Conservation (phyloP, 2,113 vertebrate genomes). For the Meriones unguiculatus region DNA sequence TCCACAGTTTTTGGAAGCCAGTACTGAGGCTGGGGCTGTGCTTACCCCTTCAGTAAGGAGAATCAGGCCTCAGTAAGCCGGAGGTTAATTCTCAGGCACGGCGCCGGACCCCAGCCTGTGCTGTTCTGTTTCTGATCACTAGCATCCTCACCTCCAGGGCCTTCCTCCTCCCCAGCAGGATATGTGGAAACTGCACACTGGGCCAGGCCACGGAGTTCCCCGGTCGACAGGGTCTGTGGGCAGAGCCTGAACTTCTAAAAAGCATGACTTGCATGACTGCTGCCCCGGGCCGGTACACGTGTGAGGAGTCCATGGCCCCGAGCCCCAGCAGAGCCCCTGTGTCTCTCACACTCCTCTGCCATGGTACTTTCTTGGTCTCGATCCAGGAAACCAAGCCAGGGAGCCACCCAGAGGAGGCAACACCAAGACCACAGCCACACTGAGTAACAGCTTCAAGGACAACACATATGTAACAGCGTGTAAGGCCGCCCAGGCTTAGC, state of each 20-base stretch:
- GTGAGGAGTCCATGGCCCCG: neutral
- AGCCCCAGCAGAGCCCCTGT: neutral
- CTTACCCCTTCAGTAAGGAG: conserved; percentile 1
- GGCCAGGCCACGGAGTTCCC: neutral
- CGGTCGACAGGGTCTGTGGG: neutral
- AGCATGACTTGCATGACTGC: neutral
- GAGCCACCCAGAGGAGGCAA: neutral
- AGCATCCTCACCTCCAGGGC: neutral
- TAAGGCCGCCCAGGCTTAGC: fast-evolving
- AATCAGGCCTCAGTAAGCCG: neutral
- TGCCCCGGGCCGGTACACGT: neutral
- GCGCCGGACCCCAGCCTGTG: neutral
- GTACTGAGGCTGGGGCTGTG: neutral
- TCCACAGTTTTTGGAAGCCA: neutral
- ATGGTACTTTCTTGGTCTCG: neutral
- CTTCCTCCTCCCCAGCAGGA: neutral
- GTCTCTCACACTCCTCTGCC: neutral
- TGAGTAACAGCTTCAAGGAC: neutral
- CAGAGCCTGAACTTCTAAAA: neutral
- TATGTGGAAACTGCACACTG: neutral
- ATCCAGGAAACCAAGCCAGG: neutral
- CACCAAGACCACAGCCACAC: neutral
- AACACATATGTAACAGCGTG: neutral
- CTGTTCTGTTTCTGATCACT: too few relatives aligned
- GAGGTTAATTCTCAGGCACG: neutral